Base-by-base conservation (phyloP, 2,888 invertebrate species). In the Chouioia cunea region DNA sequence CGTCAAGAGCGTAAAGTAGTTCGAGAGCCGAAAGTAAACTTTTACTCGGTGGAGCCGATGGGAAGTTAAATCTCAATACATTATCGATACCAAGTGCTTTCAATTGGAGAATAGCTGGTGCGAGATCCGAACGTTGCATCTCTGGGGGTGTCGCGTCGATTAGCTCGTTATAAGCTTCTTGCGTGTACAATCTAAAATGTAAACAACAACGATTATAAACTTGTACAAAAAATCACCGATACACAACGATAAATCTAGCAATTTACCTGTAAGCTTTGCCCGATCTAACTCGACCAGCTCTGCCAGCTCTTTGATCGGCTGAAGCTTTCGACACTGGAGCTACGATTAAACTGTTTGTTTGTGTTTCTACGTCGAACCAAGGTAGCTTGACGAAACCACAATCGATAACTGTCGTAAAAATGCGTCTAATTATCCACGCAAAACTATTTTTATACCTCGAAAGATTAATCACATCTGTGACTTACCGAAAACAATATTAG, bases 11-110 rank as follows among this genome's bases (percentile, higher is more conserved):
- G 83, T 92, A 96, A 0, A 99, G 87, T 0, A 94, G 89, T 85
- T 99, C 97, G 16, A 99, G 82, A 0, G 94, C 96, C 0, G 93
- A 88, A 0, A 95, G 88, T 44, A 99, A 88, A 82, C 95, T 94
- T 78, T 93, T 91, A 0, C 97, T 93, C 0, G 99, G 97, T 0
- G 98, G 98, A 0, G 97, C 93, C 0, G 94, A 94, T 0, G 97
- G 94, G 85, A 98, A 98, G 80, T 95, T 91, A 85, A 99, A 99
- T 76, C 93, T 90, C 0, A 97, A 86, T 22, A 99, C 90, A 82
- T 99, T 98, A 75, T 94, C 91, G 65, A 99, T 95, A 0, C 99
- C 99, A 0, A 99, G 86, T 0, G 98, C 97, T 85, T 98, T 98
- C 18, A 99, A 83, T 83, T 96, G 96, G 16, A 99, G 86, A 18